A percentile compares a stretch with the other conserved stretches of the same genome.
Conservation (phyloP, 2,113 vertebrate genomes). For the Dinomys branickii region DNA sequence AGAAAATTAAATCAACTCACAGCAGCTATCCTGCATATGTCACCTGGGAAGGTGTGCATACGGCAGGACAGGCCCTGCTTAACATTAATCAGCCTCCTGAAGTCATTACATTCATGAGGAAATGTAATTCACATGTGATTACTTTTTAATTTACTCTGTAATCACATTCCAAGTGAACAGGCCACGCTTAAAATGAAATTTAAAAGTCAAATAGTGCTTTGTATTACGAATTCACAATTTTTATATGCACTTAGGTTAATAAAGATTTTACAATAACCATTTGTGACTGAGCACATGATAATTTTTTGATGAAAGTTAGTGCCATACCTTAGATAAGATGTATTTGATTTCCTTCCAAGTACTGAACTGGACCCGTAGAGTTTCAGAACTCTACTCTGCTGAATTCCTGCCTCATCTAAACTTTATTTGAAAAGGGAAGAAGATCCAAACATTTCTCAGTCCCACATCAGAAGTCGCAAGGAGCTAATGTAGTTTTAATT, state of each 20-base stretch:
- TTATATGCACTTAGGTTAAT: slow-evolving; percentile 91
- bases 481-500: slow-evolving; percentile 85
- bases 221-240: slow-evolving; percentile 91
- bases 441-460: slow-evolving; percentile 72
- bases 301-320: slow-evolving; percentile 85
- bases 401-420: slow-evolving; percentile 79
- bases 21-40: slow-evolving; percentile 88
- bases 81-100: slow-evolving; percentile 92
- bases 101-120: slow-evolving; percentile 94
- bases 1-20: slow-evolving; percentile 93
- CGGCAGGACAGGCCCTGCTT: slow-evolving; percentile 89
- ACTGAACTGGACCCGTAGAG: slow-evolving; percentile 69
- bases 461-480: slow-evolving; percentile 69
- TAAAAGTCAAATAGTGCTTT: slow-evolving; percentile 95
- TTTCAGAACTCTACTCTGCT: slow-evolving; percentile 74
- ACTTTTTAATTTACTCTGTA: slow-evolving; percentile 95
- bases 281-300: slow-evolving; percentile 87
- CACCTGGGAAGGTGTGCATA: slow-evolving; percentile 88
- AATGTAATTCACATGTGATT: slow-evolving; percentile 93
- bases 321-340: slow-evolving; percentile 77
- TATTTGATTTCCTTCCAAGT: slow-evolving; percentile 82
- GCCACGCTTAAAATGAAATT: slow-evolving; percentile 94
- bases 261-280: slow-evolving; percentile 91
- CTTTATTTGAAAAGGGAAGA: slow-evolving; percentile 72
- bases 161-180: slow-evolving; percentile 93